These are phyloP conservation scores for Stigmatopora argus DNA, from an alignment of 2,113 vertebrate species.

Conservation along the genomic window DNA sequence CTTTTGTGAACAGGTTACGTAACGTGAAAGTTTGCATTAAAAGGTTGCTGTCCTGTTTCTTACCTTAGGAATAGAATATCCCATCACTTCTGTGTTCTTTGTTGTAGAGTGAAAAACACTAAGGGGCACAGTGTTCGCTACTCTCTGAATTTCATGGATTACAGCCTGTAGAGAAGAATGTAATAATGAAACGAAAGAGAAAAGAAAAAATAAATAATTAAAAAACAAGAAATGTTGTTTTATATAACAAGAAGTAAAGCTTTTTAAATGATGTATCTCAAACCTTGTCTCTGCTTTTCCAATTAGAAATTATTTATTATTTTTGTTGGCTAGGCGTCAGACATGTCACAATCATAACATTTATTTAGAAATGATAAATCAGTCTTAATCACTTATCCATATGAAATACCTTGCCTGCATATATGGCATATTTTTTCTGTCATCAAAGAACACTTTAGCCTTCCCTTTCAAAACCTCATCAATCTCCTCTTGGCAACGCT, in stretches of 20 bases:
- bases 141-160: constrained; percentile 64
- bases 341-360: background rate
- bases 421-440: constrained; percentile 35
- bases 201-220: background rate
- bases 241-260: background rate
- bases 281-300: background rate
- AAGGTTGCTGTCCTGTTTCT: background rate
- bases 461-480: constrained; percentile 20
- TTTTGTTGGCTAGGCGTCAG: background rate
- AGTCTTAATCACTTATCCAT: background rate
- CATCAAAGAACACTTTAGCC: constrained; percentile 18
- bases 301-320: background rate
- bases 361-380: background rate
- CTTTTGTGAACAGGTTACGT: background rate
- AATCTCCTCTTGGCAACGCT: constrained; percentile 30
- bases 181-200: background rate
- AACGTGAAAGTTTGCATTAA: background rate
- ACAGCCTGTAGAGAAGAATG: constrained; percentile 44
- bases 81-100: constrained; percentile 57
- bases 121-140: constrained; percentile 56
- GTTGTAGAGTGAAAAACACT: constrained; percentile 53
- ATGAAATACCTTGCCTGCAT: constrained; percentile 9
- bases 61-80: constrained; percentile 65
- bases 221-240: background rate
- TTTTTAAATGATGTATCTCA: background rate